A percentile compares a stretch with the other conserved stretches of the same genome.
Evolutionary conservation across 2,113 vertebrate genomes (phyloP).

Genomic region (Morone chrysops): DNA sequence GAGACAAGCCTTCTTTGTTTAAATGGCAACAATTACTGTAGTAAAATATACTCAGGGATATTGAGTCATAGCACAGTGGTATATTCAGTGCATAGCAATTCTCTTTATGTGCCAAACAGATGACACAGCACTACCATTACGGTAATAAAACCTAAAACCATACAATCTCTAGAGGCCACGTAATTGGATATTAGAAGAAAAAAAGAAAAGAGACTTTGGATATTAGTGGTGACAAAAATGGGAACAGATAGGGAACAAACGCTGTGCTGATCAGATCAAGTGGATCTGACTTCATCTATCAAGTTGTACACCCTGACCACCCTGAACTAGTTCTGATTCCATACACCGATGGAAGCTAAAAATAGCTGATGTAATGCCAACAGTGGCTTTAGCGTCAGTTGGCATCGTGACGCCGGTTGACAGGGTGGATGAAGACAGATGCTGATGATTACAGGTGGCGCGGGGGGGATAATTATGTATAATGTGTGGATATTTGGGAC

Average conservation of each 20-base stretch:
- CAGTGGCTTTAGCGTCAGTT: slow-evolving; percentile 50
- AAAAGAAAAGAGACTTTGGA: too few relatives aligned
- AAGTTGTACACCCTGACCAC: slow-evolving; percentile 39
- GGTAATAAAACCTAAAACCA: slow-evolving; percentile 25
- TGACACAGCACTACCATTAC: slow-evolving; percentile 30
- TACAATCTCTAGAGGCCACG: slow-evolving; percentile 6
- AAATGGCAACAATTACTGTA: slow-evolving; percentile 16
- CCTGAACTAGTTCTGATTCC: slow-evolving; percentile 31
- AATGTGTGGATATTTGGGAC: slow-evolving; percentile 77
- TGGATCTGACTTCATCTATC: slow-evolving; percentile 47
- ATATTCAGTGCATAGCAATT: slow-evolving; percentile 30
- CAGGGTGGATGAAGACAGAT: slow-evolving; percentile 78
- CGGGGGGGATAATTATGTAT: slow-evolving; percentile 74
- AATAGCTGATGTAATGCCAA: slow-evolving; percentile 60
- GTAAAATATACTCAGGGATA: slow-evolving; percentile 24
- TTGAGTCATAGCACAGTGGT: slow-evolving; percentile 10
- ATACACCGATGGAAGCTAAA: slow-evolving; percentile 47
- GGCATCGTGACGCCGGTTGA: slow-evolving; percentile 51
- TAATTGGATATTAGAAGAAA: slow-evolving; percentile 23
- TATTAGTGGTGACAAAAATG: slow-evolving; percentile 25
- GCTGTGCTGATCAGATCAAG: slow-evolving; percentile 35
- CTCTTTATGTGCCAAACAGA: slow-evolving; percentile 36
- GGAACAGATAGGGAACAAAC: slow-evolving; percentile 43
- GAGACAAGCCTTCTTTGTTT: neutral
- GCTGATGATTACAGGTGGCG: slow-evolving; percentile 71